Percentiles rank a stretch among this genome's conserved stretches.
Evolutionary conservation across 1,140 invertebrate genomes (phyloP).

Genomic region (Musca domestica): DNA sequence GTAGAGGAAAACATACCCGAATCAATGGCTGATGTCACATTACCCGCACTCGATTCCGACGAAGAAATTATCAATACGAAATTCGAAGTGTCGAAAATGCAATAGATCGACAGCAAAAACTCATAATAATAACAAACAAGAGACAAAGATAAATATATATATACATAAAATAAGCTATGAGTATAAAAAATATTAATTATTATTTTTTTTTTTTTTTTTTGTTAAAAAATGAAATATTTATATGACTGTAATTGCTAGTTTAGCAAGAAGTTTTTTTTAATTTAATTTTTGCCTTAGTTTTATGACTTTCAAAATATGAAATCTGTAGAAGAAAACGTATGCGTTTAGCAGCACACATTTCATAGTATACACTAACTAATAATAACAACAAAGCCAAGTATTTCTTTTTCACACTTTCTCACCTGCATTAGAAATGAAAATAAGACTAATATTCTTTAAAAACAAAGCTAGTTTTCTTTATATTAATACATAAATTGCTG

Average conservation of each 20-base stretch:
- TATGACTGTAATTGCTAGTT: too few species aligned
- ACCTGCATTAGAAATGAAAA: too few species aligned
- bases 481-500: conserved; percentile 1
- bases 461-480: too few species aligned
- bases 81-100: conserved; percentile 91
- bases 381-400: too few species aligned
- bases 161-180: conserved; percentile 10
- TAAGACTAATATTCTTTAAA: too few species aligned
- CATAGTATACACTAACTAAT: too few species aligned
- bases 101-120: conserved; percentile 55
- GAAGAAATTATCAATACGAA: conserved; percentile 86
- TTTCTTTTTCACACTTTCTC: too few species aligned
- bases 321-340: too few species aligned
- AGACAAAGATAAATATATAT: background rate
- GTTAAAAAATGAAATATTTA: background rate
- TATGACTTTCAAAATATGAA: too few species aligned
- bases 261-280: too few species aligned
- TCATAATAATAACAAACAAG: background rate
- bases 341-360: too few species aligned
- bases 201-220: conserved; percentile 8
- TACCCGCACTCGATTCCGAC: conserved; percentile 84
- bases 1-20: conserved; percentile 87
- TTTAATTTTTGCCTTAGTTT: too few species aligned
- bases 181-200: background rate
- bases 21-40: conserved; percentile 67